Evolutionary conservation across 37 sponge, comb jelly and placozoan genomes (phyloP), one percentile per base, ranked within the genome.

Genomic region (Chondrosia reniformis): DNA sequence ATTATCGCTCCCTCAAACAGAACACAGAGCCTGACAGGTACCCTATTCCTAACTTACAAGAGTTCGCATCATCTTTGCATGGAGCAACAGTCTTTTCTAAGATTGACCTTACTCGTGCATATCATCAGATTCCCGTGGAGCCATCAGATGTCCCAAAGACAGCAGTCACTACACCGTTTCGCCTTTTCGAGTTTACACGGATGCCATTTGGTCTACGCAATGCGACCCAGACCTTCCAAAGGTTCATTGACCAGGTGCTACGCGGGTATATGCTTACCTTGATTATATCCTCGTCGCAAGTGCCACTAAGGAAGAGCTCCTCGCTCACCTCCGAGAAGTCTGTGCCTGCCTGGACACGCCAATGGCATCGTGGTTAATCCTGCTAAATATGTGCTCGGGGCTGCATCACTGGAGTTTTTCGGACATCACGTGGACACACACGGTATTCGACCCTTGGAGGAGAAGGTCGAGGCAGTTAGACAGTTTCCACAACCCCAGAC

Each of bases 41-140:
- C 55, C 87, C 83, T 36, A 49, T 84, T 6, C 87, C 87, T 17
- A 82, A 76, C 63, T 73, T 77, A 3, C 82, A 86, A 4, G 78
- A 81, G 37, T 87, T 87, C 31, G 34, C 80, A 21, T 21, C 75
- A 8, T 62, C 76, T 9, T 67, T 85, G 24, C 58, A 45, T 37
- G 87, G 81, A 45, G 72, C 78, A 37, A 82, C 78, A 17, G 25
- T 81, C 24, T 80, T 80, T 38, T 45, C 75, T 44, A 81, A 81
- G 52, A 32, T 81, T 1, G 69, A 80, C 71, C 81, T 80, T 37
- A 61, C 76, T 0, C 67, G 73, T 0, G 87, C 87, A 32, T 82
- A 87, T 36, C 58, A 55, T 40, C 82, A 82, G 41, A 82, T 82
- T 0, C 75, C 63, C 8, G 57, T 80, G 21, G 72, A 67, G 19